Evolutionary conservation across 2,888 invertebrate species (phyloP), one percentile per base, ranked within the genome.

Genomic region (Patella pellucida): DNA sequence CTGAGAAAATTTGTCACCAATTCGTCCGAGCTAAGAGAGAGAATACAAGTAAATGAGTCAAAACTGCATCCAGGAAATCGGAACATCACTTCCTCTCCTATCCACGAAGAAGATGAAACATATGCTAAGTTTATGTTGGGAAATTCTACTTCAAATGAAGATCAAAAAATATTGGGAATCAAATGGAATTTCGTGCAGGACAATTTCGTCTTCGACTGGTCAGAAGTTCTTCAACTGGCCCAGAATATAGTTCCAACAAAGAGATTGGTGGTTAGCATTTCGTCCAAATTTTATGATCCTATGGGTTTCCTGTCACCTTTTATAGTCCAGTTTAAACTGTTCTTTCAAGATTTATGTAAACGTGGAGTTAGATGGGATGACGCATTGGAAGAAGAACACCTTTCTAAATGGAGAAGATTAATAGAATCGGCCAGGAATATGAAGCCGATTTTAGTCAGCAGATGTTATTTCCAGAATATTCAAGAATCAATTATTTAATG

Each of bases 1-100:
- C 14, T 62, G 23, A 62, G 23, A 62, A 62, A 62, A 62, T 62
- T 62, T 23, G 9, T 62, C 62, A 62, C 62, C 19, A 62, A 62
- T 14, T 62, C 19, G 1, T 23, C 62, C 11, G 23, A 62, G 14
- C 19, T 62, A 62, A 12, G 62, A 11, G 19, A 62, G 19, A 62
- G 12, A 19, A 62, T 62, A 3, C 19, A 62, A 1, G 12, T 23
- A 19, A 62, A 62, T 62, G 62, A 62, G 23, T n/a, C 19, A 62
- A 19, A 9, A 11, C 0, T 15, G n/a, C n/a, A 62, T 19, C 62
- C 62, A 62, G 16, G n/a, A 9, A 19, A 62, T n/a, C 19, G 0
- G 16, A n/a, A 11, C 2, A 62, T 15, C 62, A 62, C 19, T 19
- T 11, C 2, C 3, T 62, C 1, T 23, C 62, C 62, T 23, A 19